A percentile compares a stretch with the other conserved stretches of the same genome.
Conservation (phyloP, 30 jellyfish, hydroid and myxozoan species). For the Sanderia malayensis region DNA sequence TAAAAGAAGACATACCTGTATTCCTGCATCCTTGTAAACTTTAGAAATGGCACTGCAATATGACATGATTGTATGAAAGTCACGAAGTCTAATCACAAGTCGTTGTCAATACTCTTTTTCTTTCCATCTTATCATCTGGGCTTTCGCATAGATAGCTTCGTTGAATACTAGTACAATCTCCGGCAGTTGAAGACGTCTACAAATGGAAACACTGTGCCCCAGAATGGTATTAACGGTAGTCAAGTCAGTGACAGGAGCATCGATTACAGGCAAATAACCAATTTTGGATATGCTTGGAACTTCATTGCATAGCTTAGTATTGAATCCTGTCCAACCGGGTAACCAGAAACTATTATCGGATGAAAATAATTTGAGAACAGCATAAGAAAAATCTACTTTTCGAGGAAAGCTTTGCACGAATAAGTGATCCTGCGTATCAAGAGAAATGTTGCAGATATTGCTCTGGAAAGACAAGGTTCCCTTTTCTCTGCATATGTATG, state of each 20-base stretch:
- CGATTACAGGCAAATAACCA: conserved; percentile 34
- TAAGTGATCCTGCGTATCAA: conserved; percentile 25
- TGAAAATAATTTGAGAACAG: background rate
- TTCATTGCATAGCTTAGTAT: conserved; percentile 5
- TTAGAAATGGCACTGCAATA: conserved; percentile 44
- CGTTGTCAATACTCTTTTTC: conserved; percentile 19
- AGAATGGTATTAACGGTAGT: conserved; percentile 45
- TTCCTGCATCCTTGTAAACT: conserved; percentile 39
- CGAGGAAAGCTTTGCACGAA: conserved; percentile 11
- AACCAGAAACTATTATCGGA: background rate
- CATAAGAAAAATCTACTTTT: conserved; percentile 22
- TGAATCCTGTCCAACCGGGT: conserved; percentile 49
- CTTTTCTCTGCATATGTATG: conserved; percentile 25
- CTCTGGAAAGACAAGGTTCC: conserved; percentile 49
- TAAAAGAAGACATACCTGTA: conserved; percentile 59
- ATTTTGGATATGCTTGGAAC: conserved; percentile 25
- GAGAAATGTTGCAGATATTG: background rate
- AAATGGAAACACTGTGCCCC: conserved; percentile 17
- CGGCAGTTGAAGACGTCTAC: conserved; percentile 8
- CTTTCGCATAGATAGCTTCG: conserved; percentile 65
- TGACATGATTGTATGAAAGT: conserved; percentile 56
- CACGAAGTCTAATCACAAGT: conserved; percentile 52
- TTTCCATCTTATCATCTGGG: conserved; percentile 54
- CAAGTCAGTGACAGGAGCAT: conserved; percentile 44
- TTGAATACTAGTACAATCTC: conserved; percentile 40